phyloP scores from a whole-genome alignment of 2,797 vertebrate species.

The Hylomyscus alleni region DNA sequence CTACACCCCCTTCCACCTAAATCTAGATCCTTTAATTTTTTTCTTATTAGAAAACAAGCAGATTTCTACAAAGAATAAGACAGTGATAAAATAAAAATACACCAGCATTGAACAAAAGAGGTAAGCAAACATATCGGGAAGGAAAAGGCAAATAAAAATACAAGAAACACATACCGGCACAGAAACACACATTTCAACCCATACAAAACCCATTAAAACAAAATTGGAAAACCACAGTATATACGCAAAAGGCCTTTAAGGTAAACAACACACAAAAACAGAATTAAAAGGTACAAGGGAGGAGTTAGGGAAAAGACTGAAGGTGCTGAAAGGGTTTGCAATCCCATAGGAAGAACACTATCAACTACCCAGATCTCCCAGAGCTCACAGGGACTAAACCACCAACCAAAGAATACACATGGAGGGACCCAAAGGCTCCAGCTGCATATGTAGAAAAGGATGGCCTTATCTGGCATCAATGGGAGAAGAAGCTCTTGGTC shows the following conservation, averaged over 20 bases:
- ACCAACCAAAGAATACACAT: no score
- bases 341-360: neutral
- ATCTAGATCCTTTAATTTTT: neutral
- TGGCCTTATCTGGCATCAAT: no score
- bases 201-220: neutral
- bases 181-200: neutral
- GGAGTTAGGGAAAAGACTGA: no score
- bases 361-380: neutral
- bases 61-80: neutral
- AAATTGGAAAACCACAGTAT: neutral
- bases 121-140: neutral
- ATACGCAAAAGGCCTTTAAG: neutral
- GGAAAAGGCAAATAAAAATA: neutral
- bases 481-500: no score
- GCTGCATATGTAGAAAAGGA: no score
- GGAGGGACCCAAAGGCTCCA: no score
- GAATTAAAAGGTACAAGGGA: no score
- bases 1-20: neutral
- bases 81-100: neutral
- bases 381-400: no score
- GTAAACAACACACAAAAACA: neutral
- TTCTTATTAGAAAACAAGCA: neutral
- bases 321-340: no score
- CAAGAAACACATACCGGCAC: neutral
- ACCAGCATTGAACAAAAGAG: neutral